Conservation (phyloP, 2,888 invertebrate genomes). For the Eupithecia abbreviata region DNA sequence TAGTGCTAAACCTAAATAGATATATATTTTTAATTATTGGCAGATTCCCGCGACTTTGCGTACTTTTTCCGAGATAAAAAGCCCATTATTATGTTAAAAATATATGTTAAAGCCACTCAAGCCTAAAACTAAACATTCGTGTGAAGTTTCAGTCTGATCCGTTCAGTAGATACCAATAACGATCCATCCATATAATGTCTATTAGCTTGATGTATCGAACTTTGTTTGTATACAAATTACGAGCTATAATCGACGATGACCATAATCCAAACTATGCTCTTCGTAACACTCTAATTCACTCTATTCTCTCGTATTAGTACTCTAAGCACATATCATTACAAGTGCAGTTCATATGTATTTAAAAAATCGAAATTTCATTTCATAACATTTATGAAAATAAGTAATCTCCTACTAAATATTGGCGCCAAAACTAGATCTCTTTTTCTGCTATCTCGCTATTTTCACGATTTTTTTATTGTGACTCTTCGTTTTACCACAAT, state of each 20-base stretch:
- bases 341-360: no score
- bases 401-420: no score
- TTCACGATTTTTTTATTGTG: background rate
- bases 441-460: no score
- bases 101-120: background rate
- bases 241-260: background rate
- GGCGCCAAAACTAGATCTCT: no score
- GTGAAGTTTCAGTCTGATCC: background rate
- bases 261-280: background rate
- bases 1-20: no score
- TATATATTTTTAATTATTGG: no score
- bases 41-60: no score
- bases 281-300: no score
- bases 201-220: background rate
- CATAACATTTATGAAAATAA: background rate
- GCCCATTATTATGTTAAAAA: background rate
- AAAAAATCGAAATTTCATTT: no score
- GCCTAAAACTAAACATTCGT: background rate
- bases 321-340: no score
- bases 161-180: background rate
- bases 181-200: background rate
- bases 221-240: background rate
- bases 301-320: no score
- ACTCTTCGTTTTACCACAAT: background rate
- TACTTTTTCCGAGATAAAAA: background rate